Evolutionary conservation across 2,888 invertebrate genomes (phyloP).

Genomic region (Hirtodrosophila duncani): DNA sequence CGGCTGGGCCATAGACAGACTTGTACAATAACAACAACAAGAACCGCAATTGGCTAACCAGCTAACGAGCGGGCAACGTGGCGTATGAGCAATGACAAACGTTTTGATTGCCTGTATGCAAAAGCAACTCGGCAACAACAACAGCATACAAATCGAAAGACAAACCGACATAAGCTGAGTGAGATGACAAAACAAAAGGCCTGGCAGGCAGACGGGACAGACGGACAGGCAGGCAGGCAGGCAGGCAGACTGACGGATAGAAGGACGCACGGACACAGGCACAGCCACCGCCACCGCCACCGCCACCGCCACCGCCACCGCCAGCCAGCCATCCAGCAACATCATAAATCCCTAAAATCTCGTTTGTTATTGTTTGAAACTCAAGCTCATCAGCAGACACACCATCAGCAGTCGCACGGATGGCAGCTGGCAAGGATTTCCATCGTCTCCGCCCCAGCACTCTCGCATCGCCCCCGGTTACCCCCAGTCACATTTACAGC

Average conservation of each 20-base stretch:
- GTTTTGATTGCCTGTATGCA: constrained; percentile 64
- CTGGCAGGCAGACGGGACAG: constrained; percentile 25
- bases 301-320: not conserved
- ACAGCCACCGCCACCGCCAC: not conserved
- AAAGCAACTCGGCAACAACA: constrained; percentile 50
- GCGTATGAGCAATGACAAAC: constrained; percentile 61
- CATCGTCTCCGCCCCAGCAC: no score
- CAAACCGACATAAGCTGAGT: constrained; percentile 24
- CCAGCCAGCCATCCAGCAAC: constrained; percentile 18
- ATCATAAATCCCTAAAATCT: constrained; percentile 72
- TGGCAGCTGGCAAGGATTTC: constrained; percentile 15
- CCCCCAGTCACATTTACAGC: constrained; percentile 20
- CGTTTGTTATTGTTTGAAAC: constrained; percentile 70
- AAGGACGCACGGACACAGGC: not conserved
- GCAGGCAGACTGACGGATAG: no score
- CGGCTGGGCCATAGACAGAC: constrained; percentile 31
- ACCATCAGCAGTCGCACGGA: not conserved
- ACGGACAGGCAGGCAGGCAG: no score
- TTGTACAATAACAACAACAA: constrained; percentile 16
- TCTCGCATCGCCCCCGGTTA: no score
- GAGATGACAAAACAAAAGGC: constrained; percentile 47
- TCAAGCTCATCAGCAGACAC: constrained; percentile 56
- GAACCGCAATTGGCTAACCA: constrained; percentile 34
- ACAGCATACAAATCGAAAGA: constrained; percentile 66
- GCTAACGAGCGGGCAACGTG: constrained; percentile 66